Evolutionary conservation across 1,140 invertebrate genomes (phyloP), one percentile per base, ranked within the genome.

Genomic region (Neelides sp.): DNA sequence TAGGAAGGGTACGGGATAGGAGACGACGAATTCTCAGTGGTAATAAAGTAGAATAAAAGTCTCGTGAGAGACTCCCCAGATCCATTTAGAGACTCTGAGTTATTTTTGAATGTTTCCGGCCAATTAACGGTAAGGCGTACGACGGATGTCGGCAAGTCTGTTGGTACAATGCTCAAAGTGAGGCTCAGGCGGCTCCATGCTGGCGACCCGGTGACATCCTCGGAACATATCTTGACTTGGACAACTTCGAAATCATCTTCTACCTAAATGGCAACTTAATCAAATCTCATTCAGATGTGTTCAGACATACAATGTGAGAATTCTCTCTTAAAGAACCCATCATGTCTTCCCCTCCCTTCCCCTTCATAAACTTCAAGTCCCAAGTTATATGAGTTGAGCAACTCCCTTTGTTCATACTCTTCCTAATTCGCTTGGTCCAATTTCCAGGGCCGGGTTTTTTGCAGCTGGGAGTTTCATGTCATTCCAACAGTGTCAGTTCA

Each of bases 1-100:
- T 52, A 90, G 85, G 89, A 94, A 68, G 89, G 90, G 2, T 92
- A 83, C 71, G 89, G 89, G n/a, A 93, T 94, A 55, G 90, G 90
- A 26, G 90, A 95, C 66, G 90, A 94, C 69, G 75, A 83, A 58
- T 87, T 77, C 69, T 92, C 87, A 1, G 69, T 94, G 54, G n/a
- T n/a, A n/a, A n/a, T n/a, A n/a, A n/a, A n/a, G n/a, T n/a, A n/a
- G n/a, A n/a, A n/a, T n/a, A n/a, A n/a, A n/a, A n/a, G n/a, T n/a
- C n/a, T n/a, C n/a, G n/a, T n/a, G n/a, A n/a, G n/a, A n/a, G n/a
- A n/a, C n/a, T n/a, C n/a, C n/a, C n/a, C n/a, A n/a, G n/a, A n/a
- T n/a, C n/a, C n/a, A n/a, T n/a, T n/a, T n/a, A n/a, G n/a, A n/a
- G n/a, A n/a, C n/a, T n/a, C n/a, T n/a, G n/a, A n/a, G n/a, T n/a